Base-by-base conservation (phyloP, 2,888 invertebrate genomes). In the Dicranocentrus wangi region DNA sequence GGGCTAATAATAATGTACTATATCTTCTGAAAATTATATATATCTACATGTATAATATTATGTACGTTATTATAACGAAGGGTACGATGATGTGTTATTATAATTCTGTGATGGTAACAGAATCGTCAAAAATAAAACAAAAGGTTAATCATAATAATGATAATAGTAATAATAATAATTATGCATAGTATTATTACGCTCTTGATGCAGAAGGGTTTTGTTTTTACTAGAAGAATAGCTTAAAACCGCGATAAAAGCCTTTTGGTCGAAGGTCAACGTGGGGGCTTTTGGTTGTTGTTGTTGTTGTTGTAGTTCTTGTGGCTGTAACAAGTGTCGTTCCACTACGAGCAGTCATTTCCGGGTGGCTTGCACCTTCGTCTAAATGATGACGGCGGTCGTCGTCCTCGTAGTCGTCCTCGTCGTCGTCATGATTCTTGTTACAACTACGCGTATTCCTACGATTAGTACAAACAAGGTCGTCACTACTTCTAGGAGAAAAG, bases 171-270 rank as follows among this genome's bases (percentile, higher is more conserved):
- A n/a, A n/a, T n/a, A n/a, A n/a, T n/a, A n/a, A n/a, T n/a, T n/a
- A n/a, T n/a, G n/a, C n/a, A n/a, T n/a, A n/a, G n/a, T n/a, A n/a
- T n/a, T n/a, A n/a, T n/a, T n/a, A n/a, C n/a, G n/a, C n/a, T n/a
- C n/a, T n/a, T n/a, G n/a, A n/a, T n/a, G n/a, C n/a, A n/a, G n/a
- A n/a, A n/a, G n/a, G n/a, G n/a, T n/a, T n/a, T n/a, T n/a, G n/a
- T n/a, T n/a, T n/a, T n/a, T n/a, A 17, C 23, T 61, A 77, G 47
- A 53, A 63, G 51, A 63, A 77, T 19, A 77, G 53, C 28, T 70
- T 39, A 15, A 70, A 70, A 8, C 77, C 77, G 2, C 53, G 69
- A 39, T 77, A 77, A 51, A 77, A 43, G 25, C 77, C 77, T 53
- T 69, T 51, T 23, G 69, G 77, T 28, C 77, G 69, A 19, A 77